Base-by-base conservation (phyloP, 1,140 invertebrate species). In the Adelges cooleyi region DNA sequence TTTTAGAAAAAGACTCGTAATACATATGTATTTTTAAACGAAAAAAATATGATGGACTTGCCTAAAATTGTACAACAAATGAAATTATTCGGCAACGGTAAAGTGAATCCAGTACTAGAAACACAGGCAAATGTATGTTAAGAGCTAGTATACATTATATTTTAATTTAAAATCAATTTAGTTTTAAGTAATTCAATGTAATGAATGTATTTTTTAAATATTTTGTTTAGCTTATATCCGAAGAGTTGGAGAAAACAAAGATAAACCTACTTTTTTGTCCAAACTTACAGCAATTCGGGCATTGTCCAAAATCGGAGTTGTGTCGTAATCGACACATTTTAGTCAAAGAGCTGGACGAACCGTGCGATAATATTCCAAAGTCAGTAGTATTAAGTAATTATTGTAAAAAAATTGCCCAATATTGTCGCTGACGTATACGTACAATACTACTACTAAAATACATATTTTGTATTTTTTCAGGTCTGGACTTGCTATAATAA, bases 1-100 rank as follows among this genome's bases (percentile, higher is more conserved):
- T 59, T 59, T 2, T 46, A 59, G 54, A 44, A 59, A 46, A 62
- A 48, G 29, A 6, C 20, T 2, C 27, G 17, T 2, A 48, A 15
- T n/a, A 48, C 42, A 27, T 62, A 48, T 33, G 20, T 62, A 33
- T 62, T 62, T 62, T 33, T 62, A 46, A 48, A 29, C 46, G 27
- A 6, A 29, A 46, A 48, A 48, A 42, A 62, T 27, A 48, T 62
- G 25, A 4, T 62, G 22, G 23, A 62, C 6, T 48, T 46, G 11
- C 42, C 56, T 27, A 62, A 62, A 62, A 15, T 62, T 33, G 23
- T 62, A 20, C 23, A 48, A 20, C 18, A 46, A 20, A 62, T 62
- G 27, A 62, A 62, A 48, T 0, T 1, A 22, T 62, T 62, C 33
- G 42, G 56, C 15, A 62, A 46, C 15, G 42, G 56, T 33, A 20